These are phyloP conservation scores for Poecilia latipinna DNA, from an alignment of 2,113 vertebrate species.

Conservation along the genomic window DNA sequence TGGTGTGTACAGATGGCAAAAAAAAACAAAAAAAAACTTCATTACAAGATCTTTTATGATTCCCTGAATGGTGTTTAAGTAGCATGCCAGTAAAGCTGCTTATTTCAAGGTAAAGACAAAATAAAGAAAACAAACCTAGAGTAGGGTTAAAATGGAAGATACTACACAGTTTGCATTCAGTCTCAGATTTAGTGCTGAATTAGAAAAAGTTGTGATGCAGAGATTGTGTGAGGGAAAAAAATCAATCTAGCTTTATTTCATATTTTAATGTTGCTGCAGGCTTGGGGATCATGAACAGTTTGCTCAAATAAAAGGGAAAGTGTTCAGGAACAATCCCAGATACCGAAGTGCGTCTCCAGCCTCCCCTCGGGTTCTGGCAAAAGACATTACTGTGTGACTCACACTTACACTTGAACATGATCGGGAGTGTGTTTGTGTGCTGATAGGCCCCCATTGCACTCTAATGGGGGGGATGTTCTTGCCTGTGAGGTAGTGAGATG, in stretches of 20 bases:
- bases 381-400: conserved; percentile 75
- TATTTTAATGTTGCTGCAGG: conserved; percentile 63
- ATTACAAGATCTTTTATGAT: conserved; percentile 61
- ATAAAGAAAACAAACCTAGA: conserved; percentile 50
- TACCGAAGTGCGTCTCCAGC: conserved; percentile 59
- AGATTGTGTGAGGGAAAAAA: conserved; percentile 42
- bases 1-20: conserved; percentile 37
- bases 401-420: conserved; percentile 46
- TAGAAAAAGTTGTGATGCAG: conserved; percentile 62
- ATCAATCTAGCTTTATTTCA: conserved; percentile 62
- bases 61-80: conserved; percentile 64
- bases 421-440: conserved; percentile 57
- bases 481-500: conserved; percentile 73
- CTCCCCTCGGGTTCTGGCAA: conserved; percentile 78
- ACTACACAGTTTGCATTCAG: conserved; percentile 64
- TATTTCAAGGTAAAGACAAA: conserved; percentile 38
- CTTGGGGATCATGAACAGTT: conserved; percentile 56
- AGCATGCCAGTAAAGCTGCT: conserved; percentile 52
- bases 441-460: conserved; percentile 86
- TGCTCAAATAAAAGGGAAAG: conserved; percentile 62
- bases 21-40: conserved; percentile 23
- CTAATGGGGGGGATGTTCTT: conserved; percentile 82
- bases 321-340: conserved; percentile 58
- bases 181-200: conserved; percentile 53
- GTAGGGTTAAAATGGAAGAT: conserved; percentile 66